These are phyloP conservation scores for Halichoerus grypus DNA, from an alignment of 2,113 vertebrate genomes.

Conservation along the genomic window DNA sequence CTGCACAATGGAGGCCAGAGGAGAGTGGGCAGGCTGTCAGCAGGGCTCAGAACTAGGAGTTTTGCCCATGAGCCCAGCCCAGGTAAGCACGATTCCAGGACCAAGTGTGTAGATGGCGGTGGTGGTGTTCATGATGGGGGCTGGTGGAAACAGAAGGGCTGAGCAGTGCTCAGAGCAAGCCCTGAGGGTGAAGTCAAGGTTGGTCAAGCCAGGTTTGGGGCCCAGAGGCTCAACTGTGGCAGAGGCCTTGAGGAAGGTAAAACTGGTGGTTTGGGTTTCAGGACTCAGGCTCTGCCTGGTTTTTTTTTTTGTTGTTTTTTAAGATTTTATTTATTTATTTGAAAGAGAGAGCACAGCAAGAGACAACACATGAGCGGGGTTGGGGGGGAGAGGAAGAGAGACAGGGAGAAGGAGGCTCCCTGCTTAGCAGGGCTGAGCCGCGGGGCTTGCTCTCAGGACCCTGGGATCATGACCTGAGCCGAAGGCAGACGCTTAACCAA, in stretches of 20 bases:
- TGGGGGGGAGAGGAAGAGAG: neutral
- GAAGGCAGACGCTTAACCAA: neutral
- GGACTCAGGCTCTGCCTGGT: neutral
- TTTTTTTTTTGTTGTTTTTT: neutral
- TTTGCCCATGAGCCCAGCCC: neutral
- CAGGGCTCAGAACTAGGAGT: neutral
- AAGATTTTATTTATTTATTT: neutral
- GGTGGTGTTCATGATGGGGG: neutral
- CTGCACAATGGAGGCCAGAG: neutral
- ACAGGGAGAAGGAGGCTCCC: neutral
- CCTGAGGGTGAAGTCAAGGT: neutral
- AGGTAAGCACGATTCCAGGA: neutral
- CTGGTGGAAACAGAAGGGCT: too few relatives aligned
- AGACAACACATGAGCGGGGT: neutral
- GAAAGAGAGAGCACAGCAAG: neutral
- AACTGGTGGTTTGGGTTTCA: neutral
- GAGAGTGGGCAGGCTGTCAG: neutral
- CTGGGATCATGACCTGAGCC: neutral
- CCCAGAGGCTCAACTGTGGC: neutral
- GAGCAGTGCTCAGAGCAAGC: neutral
- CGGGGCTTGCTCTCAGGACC: neutral
- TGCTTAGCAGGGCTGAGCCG: neutral
- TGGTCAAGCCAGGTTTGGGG: neutral
- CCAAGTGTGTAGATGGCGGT: neutral
- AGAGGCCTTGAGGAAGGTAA: neutral